Evolutionary conservation across 2,888 invertebrate species (phyloP).

Genomic region (Cryptus viduatorius): DNA sequence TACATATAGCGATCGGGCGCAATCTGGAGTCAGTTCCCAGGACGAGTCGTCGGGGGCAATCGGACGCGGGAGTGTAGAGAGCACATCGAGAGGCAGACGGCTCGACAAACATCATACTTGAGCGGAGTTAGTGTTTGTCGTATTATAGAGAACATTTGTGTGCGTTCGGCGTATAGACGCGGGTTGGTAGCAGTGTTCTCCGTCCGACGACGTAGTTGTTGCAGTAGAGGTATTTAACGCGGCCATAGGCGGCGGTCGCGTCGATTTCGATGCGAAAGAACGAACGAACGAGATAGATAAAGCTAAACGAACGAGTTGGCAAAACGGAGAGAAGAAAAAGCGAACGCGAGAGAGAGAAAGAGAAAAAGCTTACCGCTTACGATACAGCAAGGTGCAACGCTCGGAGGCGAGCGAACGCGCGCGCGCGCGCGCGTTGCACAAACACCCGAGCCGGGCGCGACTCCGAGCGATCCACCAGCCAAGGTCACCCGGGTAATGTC

Average conservation of each 20-base stretch:
- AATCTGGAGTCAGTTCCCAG: conserved; percentile 57
- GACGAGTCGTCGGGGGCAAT: conserved; percentile 31
- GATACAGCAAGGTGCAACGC: conserved; percentile 84
- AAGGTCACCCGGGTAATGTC: conserved; percentile 85
- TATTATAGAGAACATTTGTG: conserved; percentile 14
- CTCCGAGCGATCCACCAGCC: conserved; percentile 76
- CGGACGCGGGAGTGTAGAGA: conserved; percentile 48
- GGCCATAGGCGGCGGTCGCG: conserved; percentile 13
- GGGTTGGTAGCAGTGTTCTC: neutral
- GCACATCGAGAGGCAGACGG: conserved; percentile 51
- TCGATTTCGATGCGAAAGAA: conserved; percentile 52
- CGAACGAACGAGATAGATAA: conserved; percentile 36
- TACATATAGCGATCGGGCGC: conserved; percentile 19
- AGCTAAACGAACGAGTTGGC: conserved; percentile 24
- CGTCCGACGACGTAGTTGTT: neutral
- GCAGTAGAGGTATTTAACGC: conserved; percentile 34
- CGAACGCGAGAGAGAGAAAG: conserved; percentile 36
- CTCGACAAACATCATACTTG: conserved; percentile 64
- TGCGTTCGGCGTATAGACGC: conserved; percentile 30
- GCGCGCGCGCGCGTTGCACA: conserved; percentile 77
- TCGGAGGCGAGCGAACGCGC: conserved; percentile 76
- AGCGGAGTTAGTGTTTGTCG: conserved; percentile 43
- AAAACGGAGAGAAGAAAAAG: conserved; percentile 66
- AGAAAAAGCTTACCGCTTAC: conserved; percentile 69
- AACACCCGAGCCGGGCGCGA: conserved; percentile 77